phyloP scores from a whole-genome alignment of 2,797 vertebrate species.

The Brachymystax lenok region DNA sequence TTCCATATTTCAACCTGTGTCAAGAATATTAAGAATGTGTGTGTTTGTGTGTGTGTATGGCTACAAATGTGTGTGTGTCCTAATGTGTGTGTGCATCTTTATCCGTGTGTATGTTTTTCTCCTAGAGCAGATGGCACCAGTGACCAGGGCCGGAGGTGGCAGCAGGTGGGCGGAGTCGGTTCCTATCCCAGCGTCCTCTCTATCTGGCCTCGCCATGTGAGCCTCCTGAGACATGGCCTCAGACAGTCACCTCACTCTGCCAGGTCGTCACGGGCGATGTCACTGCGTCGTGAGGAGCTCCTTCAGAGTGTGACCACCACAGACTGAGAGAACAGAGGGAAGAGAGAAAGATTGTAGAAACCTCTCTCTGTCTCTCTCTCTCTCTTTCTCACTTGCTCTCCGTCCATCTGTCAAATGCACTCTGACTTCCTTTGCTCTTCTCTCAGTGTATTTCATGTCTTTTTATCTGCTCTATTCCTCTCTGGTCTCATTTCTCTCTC shows the following conservation, averaged over 20 bases:
- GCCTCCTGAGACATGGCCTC: constrained; percentile 14
- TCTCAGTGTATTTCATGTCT: neutral
- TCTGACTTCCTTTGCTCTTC: neutral
- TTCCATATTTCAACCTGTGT: too few species aligned
- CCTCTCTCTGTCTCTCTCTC: neutral
- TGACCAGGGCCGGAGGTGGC: constrained; percentile 34
- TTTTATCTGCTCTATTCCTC: neutral
- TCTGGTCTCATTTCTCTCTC: neutral
- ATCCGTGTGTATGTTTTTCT: neutral
- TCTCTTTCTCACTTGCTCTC: constrained; percentile 12
- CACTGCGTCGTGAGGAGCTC: constrained; percentile 14
- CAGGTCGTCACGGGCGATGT: constrained; percentile 34
- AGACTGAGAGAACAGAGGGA: neutral
- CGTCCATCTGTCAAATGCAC: neutral
- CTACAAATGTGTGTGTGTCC: neutral
- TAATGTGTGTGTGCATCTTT: neutral
- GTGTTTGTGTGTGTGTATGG: neutral
- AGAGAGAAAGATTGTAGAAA: neutral
- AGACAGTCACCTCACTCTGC: constrained; percentile 25
- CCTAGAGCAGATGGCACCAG: constrained; percentile 45
- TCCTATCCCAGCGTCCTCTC: constrained; percentile 25
- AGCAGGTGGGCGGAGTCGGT: constrained; percentile 35
- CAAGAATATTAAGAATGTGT: neutral
- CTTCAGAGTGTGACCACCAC: constrained; percentile 6
- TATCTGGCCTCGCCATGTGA: constrained; percentile 22